These are phyloP conservation scores for Amorpha juglandis DNA, from an alignment of 2,888 invertebrate species.

Conservation along the genomic window DNA sequence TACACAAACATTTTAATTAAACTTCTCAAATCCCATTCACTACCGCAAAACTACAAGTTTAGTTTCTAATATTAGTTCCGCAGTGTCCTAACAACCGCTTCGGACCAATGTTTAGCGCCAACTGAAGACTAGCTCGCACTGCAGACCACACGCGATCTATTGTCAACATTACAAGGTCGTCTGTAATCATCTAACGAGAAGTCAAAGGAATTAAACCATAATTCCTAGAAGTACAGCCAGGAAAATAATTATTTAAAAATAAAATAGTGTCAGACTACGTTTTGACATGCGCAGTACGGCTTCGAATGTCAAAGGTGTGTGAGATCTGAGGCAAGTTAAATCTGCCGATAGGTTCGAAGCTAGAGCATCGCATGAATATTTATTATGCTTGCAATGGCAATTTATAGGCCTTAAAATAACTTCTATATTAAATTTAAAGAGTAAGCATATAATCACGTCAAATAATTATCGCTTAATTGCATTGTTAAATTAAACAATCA, in stretches of 20 bases:
- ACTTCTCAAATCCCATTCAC: not conserved
- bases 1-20: not conserved
- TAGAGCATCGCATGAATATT: not conserved
- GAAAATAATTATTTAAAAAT: conserved; percentile 11
- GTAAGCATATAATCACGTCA: no score
- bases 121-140: conserved; percentile 1
- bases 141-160: not conserved
- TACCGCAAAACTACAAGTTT: not conserved
- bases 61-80: not conserved
- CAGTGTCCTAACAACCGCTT: conserved; percentile 11
- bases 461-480: no score
- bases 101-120: not conserved
- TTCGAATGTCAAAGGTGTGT: conserved; percentile 20
- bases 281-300: conserved; percentile 12
- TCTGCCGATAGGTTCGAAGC: conserved; percentile 2
- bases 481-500: no score
- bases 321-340: conserved; percentile 17
- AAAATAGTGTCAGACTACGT: not conserved
- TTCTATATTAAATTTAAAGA: no score
- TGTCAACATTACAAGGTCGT: conserved; percentile 20
- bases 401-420: no score
- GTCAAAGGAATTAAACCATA: conserved; percentile 1
- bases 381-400: not conserved
- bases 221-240: not conserved
- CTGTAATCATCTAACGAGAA: not conserved